A percentile compares a stretch with the other conserved stretches of the same genome.
phyloP scores from a whole-genome alignment of 2,888 invertebrate genomes.

The Drosophila testacea region DNA sequence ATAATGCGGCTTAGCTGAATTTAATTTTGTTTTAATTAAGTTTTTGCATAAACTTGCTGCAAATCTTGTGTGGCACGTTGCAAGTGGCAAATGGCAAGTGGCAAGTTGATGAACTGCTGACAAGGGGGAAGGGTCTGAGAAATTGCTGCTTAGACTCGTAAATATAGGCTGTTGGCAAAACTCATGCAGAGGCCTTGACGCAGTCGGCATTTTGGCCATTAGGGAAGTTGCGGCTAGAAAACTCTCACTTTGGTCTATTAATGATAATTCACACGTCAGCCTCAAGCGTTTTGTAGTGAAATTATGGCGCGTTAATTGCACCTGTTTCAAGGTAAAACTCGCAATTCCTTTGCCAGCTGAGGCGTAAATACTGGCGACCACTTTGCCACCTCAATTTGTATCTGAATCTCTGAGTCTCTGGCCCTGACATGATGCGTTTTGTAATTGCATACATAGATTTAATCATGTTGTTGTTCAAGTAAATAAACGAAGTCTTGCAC shows the following conservation, averaged over 20 bases:
- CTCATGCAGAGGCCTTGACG: constrained; percentile 32
- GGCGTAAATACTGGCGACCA: constrained; percentile 59
- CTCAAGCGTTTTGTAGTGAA: constrained; percentile 60
- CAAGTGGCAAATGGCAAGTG: neutral
- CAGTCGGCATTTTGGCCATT: constrained; percentile 52
- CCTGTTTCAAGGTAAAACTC: constrained; percentile 55
- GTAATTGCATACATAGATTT: constrained; percentile 55
- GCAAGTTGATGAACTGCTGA: constrained; percentile 46
- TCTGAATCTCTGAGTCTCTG: constrained; percentile 41
- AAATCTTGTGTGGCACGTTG: constrained; percentile 32
- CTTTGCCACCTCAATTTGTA: constrained; percentile 20
- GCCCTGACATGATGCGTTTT: constrained; percentile 66
- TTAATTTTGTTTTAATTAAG: constrained; percentile 75
- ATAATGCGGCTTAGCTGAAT: constrained; percentile 63
- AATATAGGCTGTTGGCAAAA: constrained; percentile 36
- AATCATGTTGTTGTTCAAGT: constrained; percentile 15
- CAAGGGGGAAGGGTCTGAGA: constrained; percentile 8
- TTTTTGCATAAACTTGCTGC: constrained; percentile 48
- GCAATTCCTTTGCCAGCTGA: constrained; percentile 66
- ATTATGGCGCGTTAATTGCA: constrained; percentile 74
- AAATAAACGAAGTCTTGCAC: constrained; percentile 44
- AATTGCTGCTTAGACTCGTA: constrained; percentile 29
- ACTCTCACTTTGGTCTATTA: constrained; percentile 53
- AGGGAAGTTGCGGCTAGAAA: constrained; percentile 41
- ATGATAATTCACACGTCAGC: constrained; percentile 75